Percentiles rank a stretch among this genome's conserved stretches.
Evolutionary conservation across 2,797 vertebrate species (phyloP).

Genomic region (Parotocinclus haroldoi): DNA sequence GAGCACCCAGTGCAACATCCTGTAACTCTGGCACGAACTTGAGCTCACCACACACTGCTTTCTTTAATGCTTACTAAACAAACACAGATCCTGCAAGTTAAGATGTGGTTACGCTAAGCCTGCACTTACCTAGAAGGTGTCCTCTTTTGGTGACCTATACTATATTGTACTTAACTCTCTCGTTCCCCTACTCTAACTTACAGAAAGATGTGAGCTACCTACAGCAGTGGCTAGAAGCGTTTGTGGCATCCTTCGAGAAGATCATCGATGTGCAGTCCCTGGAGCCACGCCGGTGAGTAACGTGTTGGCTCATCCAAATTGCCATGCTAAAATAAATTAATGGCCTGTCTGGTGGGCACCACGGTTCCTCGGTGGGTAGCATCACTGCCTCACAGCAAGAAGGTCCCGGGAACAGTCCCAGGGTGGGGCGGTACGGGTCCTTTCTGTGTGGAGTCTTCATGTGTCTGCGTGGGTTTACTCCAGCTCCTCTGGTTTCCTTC

Average conservation of each 20-base stretch:
- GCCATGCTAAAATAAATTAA: no score
- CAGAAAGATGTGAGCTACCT: slow-evolving; percentile 91
- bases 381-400: no score
- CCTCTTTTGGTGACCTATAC: background rate
- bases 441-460: no score
- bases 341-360: no score
- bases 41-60: slow-evolving; percentile 8
- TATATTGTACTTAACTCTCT: background rate
- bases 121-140: no score
- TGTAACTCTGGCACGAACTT: slow-evolving; percentile 24
- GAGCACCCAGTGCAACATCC: slow-evolving; percentile 33
- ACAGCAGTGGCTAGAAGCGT: slow-evolving; percentile 91
- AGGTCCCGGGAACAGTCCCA: no score
- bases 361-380: no score
- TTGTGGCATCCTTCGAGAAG: slow-evolving; percentile 85
- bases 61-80: slow-evolving; percentile 7
- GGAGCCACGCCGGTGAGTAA: slow-evolving; percentile 82
- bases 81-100: background rate
- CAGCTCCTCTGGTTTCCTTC: no score
- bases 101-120: background rate
- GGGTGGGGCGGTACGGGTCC: no score
- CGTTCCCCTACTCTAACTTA: slow-evolving; percentile 8
- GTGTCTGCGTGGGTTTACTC: no score
- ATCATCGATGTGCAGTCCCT: slow-evolving; percentile 82
- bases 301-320: slow-evolving; percentile 40